Conservation (phyloP, 23 tunicate genomes). For the Styela clava region DNA sequence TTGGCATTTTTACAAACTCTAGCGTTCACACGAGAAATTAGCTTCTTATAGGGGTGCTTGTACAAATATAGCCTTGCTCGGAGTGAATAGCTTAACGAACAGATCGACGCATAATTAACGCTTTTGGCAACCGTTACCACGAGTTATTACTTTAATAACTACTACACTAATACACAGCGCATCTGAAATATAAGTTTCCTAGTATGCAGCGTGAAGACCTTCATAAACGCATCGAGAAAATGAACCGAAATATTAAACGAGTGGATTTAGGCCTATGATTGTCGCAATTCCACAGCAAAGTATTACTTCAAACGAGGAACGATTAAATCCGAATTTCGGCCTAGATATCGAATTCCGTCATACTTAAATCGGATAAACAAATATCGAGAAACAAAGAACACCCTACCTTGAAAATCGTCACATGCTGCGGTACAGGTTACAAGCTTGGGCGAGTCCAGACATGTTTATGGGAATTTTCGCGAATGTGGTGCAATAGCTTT, state of each 20-base stretch:
- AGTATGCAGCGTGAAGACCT: background rate
- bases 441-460: background rate
- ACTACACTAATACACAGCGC: no score
- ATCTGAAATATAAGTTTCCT: background rate
- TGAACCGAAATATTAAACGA: no score
- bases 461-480: background rate
- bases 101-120: no score
- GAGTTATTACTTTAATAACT: no score
- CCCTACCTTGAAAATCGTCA: background rate
- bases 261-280: no score
- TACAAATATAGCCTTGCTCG: no score
- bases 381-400: background rate
- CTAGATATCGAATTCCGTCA: background rate
- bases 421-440: background rate
- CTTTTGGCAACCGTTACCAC: no score
- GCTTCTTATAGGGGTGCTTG: no score
- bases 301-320: background rate
- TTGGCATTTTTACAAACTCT: no score
- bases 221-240: background rate
- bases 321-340: background rate
- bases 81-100: no score
- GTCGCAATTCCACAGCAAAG: no score
- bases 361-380: background rate
- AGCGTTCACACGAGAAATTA: no score
- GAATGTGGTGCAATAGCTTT: background rate